Evolutionary conservation across 2,113 vertebrate genomes (phyloP).

Genomic region (Mormyrus lacerda): DNA sequence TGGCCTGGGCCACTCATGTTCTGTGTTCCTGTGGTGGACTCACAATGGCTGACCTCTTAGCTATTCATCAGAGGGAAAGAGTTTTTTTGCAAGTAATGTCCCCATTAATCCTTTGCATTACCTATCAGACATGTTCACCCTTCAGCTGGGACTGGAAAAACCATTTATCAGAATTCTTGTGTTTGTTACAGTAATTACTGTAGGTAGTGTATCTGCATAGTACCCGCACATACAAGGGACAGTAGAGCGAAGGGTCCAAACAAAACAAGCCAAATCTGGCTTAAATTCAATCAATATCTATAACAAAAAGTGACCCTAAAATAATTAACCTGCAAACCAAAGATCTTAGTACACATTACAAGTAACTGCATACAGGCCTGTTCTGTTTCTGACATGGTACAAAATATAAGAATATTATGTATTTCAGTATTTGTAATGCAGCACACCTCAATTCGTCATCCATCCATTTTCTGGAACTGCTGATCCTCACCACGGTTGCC

Average conservation of each 20-base stretch:
- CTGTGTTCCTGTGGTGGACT: conserved; percentile 41
- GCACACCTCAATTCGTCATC: background rate
- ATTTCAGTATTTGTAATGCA: background rate
- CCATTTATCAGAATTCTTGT: background rate
- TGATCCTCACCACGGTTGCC: background rate
- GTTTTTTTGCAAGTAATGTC: conserved; percentile 29
- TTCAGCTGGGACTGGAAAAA: background rate
- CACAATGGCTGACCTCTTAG: conserved; percentile 46
- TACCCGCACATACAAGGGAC: background rate
- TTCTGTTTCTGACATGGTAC: background rate
- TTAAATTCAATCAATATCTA: background rate
- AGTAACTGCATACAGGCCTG: background rate
- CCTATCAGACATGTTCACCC: background rate
- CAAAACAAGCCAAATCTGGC: background rate
- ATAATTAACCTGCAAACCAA: background rate
- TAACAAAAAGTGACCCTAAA: background rate
- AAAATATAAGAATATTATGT: background rate
- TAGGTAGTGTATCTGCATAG: background rate
- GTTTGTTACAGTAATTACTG: background rate
- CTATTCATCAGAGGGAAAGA: conserved; percentile 39
- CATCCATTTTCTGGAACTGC: background rate
- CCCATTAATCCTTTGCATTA: conserved; percentile 32
- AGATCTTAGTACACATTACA: background rate
- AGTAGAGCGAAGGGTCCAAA: background rate
- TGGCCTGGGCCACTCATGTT: conserved; percentile 45